Evolutionary conservation across 2,113 vertebrate genomes (phyloP).

Genomic region (Tetraodon nigroviridis): DNA sequence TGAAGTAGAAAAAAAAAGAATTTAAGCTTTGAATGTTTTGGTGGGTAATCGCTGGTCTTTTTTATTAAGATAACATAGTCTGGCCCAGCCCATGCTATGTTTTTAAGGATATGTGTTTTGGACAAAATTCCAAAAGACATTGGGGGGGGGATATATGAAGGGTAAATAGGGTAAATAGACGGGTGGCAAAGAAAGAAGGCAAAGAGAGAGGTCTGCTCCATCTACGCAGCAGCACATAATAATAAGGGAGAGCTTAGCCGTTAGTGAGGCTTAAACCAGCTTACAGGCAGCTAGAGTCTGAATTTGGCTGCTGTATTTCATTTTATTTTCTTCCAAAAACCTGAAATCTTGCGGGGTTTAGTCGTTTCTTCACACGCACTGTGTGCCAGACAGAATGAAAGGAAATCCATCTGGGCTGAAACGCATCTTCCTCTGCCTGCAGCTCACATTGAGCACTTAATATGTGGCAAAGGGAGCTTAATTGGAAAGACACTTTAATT

Average conservation of each 20-base stretch:
- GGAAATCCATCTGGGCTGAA: constrained; percentile 46
- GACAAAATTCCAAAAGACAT: constrained; percentile 17
- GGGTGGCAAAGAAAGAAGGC: constrained; percentile 22
- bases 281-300: constrained; percentile 61
- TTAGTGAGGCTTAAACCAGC: constrained; percentile 58
- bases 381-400: constrained; percentile 46
- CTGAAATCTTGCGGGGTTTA: constrained; percentile 52
- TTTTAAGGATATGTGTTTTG: constrained; percentile 1
- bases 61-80: background rate
- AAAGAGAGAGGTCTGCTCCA: constrained; percentile 13
- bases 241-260: constrained; percentile 59
- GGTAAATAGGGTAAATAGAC: constrained; percentile 35
- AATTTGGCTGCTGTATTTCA: constrained; percentile 45
- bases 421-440: constrained; percentile 40
- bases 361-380: constrained; percentile 48
- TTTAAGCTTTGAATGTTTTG: background rate
- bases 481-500: constrained; percentile 58
- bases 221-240: constrained; percentile 48
- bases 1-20: constrained; percentile 5
- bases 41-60: background rate
- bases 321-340: constrained; percentile 27
- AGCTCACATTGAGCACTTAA: constrained; percentile 55
- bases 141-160: constrained; percentile 11
- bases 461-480: constrained; percentile 52
- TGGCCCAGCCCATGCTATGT: background rate